These are phyloP conservation scores for Patella pellucida DNA, from an alignment of 2,888 invertebrate genomes.

Conservation along the genomic window DNA sequence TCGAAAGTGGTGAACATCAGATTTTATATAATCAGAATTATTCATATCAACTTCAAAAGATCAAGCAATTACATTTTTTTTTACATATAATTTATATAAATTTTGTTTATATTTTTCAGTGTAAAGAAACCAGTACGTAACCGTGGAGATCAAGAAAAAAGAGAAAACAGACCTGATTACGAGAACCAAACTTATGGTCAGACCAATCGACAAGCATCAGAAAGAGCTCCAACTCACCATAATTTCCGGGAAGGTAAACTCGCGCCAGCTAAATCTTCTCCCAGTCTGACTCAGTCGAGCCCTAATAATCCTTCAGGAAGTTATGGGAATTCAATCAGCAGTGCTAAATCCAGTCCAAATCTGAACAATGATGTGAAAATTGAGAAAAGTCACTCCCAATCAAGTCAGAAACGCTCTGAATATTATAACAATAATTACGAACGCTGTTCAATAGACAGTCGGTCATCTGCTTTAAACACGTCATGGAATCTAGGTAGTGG, in stretches of 20 bases:
- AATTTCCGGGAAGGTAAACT: conserved; percentile 31
- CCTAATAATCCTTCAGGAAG: conserved; percentile 12
- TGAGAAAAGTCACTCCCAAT: neutral
- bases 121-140: conserved; percentile 7
- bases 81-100: neutral
- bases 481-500: conserved; percentile 19
- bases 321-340: conserved; percentile 22
- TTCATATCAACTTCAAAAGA: too few relatives aligned
- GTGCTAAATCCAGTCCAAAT: conserved; percentile 38
- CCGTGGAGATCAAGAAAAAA: conserved; percentile 13
- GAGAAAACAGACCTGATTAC: neutral
- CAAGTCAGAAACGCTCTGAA: neutral
- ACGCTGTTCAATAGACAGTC: neutral
- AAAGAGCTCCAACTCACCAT: conserved; percentile 1
- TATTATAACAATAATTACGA: conserved; percentile 4
- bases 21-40: too few relatives aligned
- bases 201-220: neutral
- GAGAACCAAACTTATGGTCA: conserved; percentile 1
- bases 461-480: conserved; percentile 6
- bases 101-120: neutral
- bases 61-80: too few relatives aligned
- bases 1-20: too few relatives aligned
- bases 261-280: conserved; percentile 53
- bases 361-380: conserved; percentile 27
- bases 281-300: conserved; percentile 46